These are phyloP conservation scores for Hirtodrosophila trivittata DNA, from an alignment of 2,888 invertebrate species.

Conservation along the genomic window DNA sequence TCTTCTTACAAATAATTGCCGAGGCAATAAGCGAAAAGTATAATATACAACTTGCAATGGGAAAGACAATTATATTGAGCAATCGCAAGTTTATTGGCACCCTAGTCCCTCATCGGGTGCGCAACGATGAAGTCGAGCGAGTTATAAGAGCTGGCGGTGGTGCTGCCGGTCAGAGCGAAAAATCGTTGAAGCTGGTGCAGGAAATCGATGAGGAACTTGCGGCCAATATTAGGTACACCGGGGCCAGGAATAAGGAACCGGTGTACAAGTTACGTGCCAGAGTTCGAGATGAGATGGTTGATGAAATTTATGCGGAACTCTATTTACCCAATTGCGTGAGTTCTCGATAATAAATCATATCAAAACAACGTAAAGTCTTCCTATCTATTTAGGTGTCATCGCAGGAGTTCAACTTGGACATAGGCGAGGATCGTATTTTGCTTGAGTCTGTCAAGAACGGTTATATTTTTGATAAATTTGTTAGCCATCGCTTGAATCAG, in stretches of 20 bases:
- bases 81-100: conserved; percentile 90
- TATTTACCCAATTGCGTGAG: conserved; percentile 83
- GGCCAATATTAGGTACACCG: conserved; percentile 31
- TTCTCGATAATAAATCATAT: conserved; percentile 9
- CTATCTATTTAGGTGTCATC: conserved; percentile 84
- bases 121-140: conserved; percentile 87
- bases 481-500: conserved; percentile 88
- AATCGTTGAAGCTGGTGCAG: conserved; percentile 85
- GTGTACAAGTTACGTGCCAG: conserved; percentile 86
- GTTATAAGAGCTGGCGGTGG: conserved; percentile 8
- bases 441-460: conserved; percentile 87
- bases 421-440: conserved; percentile 90
- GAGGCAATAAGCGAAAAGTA: conserved; percentile 93
- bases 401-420: conserved; percentile 87
- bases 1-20: conserved; percentile 91
- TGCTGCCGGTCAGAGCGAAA: not conserved
- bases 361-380: not conserved
- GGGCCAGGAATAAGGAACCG: conserved; percentile 83
- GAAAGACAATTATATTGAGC: conserved; percentile 88
- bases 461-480: conserved; percentile 88
- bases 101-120: conserved; percentile 89
- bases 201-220: conserved; percentile 84
- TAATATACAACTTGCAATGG: conserved; percentile 87
- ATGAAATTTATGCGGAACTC: conserved; percentile 82
- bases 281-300: conserved; percentile 82